Conservation (phyloP, 2,888 invertebrate genomes). For the Campoplex nolae region DNA sequence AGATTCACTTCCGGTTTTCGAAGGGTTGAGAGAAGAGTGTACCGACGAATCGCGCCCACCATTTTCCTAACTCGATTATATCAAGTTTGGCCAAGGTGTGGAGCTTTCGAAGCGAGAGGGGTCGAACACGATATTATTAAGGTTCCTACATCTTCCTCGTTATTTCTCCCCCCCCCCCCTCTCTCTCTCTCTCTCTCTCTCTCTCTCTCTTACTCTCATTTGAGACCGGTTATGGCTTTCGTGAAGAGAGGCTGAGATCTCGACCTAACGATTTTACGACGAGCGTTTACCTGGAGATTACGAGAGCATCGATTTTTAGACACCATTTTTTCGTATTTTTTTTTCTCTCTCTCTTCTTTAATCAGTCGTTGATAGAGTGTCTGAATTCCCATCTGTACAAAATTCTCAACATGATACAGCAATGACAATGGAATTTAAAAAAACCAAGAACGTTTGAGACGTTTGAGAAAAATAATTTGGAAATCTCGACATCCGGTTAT, state of each 20-base stretch:
- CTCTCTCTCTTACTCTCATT: conserved; percentile 8
- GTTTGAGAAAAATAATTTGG: neutral
- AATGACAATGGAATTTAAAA: neutral
- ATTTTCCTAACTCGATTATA: conserved; percentile 70
- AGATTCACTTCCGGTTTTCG: conserved; percentile 20
- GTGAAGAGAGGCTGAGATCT: conserved; percentile 42
- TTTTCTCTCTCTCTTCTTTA: neutral
- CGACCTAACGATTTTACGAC: conserved; percentile 51
- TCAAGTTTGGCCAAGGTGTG: conserved; percentile 51
- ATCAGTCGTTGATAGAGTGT: neutral
- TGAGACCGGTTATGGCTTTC: conserved; percentile 35
- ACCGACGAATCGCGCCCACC: conserved; percentile 28
- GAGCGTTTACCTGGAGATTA: conserved; percentile 18
- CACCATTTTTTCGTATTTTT: neutral
- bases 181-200: too few species aligned
- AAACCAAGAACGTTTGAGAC: neutral
- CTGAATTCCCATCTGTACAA: neutral
- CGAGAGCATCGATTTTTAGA: conserved; percentile 26
- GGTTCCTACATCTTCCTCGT: conserved; percentile 29
- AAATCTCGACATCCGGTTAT: conserved; percentile 32
- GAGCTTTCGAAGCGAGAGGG: conserved; percentile 16
- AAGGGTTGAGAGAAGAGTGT: conserved; percentile 7
- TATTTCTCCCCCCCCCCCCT: neutral
- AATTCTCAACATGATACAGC: neutral
- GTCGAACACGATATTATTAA: conserved; percentile 50